phyloP scores from a whole-genome alignment of 2,797 vertebrate species.

The Neosilurus hyrtlii region DNA sequence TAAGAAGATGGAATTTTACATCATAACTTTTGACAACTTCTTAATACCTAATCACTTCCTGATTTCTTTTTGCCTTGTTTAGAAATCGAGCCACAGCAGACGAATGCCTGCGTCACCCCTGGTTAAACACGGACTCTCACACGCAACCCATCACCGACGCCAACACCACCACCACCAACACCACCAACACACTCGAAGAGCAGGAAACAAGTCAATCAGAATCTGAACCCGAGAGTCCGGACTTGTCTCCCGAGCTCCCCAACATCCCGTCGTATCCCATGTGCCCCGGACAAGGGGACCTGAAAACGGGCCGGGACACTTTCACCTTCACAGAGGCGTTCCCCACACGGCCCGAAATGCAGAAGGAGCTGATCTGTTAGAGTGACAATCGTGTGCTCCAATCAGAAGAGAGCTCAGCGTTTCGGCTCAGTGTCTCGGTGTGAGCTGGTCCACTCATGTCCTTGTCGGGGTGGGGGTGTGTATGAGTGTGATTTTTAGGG shows the following conservation, averaged over 20 bases:
- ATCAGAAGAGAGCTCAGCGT: conserved; percentile 7
- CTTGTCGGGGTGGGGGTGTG: conserved; percentile 27
- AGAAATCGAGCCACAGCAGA: conserved; percentile 78
- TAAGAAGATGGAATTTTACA: not conserved
- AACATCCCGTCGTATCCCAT: conserved; percentile 67
- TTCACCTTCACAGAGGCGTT: conserved; percentile 75
- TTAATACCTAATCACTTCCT: not conserved
- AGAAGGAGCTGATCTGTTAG: conserved; percentile 78
- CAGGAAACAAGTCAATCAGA: conserved; percentile 73
- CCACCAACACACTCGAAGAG: conserved; percentile 65
- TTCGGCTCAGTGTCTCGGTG: conserved; percentile 8
- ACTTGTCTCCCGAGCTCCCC: conserved; percentile 68
- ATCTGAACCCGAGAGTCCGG: conserved; percentile 73
- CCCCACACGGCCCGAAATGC: conserved; percentile 68
- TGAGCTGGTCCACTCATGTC: conserved; percentile 19
- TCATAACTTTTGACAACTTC: not conserved
- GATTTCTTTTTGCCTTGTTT: conserved; percentile 10
- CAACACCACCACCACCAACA: conserved; percentile 50
- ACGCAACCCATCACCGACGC: not conserved
- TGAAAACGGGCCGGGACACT: conserved; percentile 69
- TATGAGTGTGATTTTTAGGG: not conserved
- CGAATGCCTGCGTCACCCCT: conserved; percentile 77
- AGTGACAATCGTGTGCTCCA: not conserved
- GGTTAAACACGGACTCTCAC: conserved; percentile 65
- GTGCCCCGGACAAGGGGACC: conserved; percentile 69